These are phyloP conservation scores for Bactericera cockerelli DNA, from an alignment of 1,140 invertebrate species.

Conservation along the genomic window DNA sequence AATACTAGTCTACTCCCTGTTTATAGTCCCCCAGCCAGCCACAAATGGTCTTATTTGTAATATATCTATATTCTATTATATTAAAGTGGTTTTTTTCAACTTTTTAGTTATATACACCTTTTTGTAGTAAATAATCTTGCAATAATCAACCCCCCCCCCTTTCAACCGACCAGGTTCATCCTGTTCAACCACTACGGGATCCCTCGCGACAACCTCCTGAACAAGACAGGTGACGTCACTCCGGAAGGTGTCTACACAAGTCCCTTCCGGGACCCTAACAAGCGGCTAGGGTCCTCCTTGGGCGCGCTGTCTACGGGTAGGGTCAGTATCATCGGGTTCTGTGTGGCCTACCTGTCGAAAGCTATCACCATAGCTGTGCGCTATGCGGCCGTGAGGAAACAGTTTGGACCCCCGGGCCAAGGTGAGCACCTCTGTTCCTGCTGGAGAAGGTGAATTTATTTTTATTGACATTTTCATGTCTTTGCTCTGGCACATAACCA, in stretches of 20 bases:
- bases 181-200: constrained; percentile 75
- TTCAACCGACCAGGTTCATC: constrained; percentile 65
- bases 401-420: constrained; percentile 54
- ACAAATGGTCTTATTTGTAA: no score
- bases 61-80: no score
- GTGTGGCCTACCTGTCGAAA: constrained; percentile 46
- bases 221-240: constrained; percentile 74
- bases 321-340: constrained; percentile 54
- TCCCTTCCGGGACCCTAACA: constrained; percentile 55
- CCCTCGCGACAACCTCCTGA: constrained; percentile 63
- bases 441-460: no score
- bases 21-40: no score
- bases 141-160: no score
- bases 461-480: constrained; percentile 81
- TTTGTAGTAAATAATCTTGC: no score
- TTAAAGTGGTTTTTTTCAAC: no score
- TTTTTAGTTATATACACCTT: no score
- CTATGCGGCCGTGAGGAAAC: constrained; percentile 75
- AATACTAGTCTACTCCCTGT: no score
- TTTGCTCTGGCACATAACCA: no score
- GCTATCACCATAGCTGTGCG: constrained; percentile 72
- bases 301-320: constrained; percentile 69
- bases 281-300: constrained; percentile 45
- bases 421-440: constrained; percentile 60
- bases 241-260: constrained; percentile 58